Conservation (phyloP, 1,140 invertebrate genomes). For the Habropoda laboriosa region DNA sequence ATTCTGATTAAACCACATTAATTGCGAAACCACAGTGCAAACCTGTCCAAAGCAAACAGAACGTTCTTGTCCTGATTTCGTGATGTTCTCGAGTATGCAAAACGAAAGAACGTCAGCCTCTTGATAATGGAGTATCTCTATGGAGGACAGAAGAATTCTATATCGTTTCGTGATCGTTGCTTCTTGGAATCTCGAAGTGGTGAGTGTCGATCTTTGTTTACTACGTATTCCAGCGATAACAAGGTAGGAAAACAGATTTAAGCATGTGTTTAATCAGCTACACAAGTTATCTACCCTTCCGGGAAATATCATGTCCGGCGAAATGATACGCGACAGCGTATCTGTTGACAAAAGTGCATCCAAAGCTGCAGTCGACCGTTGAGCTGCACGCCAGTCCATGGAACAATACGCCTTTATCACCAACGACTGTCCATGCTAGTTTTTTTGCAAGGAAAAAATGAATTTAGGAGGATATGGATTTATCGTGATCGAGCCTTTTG, state of each 20-base stretch:
- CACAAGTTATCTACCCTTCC: constrained; percentile 55
- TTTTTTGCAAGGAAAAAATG: neutral
- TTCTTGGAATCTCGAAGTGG: neutral
- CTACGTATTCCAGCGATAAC: no score
- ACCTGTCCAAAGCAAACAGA: neutral
- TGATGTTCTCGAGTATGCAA: neutral
- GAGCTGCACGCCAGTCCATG: neutral
- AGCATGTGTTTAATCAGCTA: constrained; percentile 47
- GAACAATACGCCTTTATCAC: neutral
- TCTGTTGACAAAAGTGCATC: neutral
- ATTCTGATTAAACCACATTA: neutral
- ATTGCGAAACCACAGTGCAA: neutral
- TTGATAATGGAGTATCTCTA: neutral
- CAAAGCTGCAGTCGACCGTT: neutral
- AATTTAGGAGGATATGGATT: neutral
- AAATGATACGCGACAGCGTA: constrained; percentile 1
- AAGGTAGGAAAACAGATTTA: no score
- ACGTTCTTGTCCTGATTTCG: neutral
- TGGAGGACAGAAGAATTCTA: neutral
- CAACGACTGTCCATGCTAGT: no score
- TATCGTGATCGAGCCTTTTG: neutral
- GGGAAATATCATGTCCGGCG: constrained; percentile 57
- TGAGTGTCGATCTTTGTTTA: neutral
- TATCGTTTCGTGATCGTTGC: neutral
- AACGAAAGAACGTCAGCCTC: neutral